Percentiles rank a stretch among this genome's conserved stretches.
These are phyloP conservation scores for Scelioninae gen. 1 DNA, from an alignment of 2,888 invertebrate species.

Conservation along the genomic window DNA sequence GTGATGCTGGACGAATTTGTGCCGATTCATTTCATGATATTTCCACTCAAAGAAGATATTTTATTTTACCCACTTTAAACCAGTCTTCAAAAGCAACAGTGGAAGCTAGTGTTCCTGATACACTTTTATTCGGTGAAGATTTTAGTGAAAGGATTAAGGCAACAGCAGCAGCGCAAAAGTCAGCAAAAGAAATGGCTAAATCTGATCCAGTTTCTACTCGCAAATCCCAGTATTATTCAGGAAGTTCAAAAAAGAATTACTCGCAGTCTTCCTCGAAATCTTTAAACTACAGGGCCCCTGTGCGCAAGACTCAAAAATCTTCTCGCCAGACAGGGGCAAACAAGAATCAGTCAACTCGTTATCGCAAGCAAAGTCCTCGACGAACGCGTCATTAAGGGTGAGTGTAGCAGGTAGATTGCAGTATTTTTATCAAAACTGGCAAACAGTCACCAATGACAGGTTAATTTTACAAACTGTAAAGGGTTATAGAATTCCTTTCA, in stretches of 20 bases:
- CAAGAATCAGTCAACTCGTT: background rate
- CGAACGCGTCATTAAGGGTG: conserved; percentile 16
- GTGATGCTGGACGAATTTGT: too few relatives aligned
- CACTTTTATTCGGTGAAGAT: conserved; percentile 8
- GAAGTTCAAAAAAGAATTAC: too few relatives aligned
- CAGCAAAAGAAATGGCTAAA: background rate
- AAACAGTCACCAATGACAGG: background rate
- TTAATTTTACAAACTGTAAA: conserved; percentile 5
- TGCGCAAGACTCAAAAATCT: background rate
- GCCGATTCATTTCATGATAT: too few relatives aligned
- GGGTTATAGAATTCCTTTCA: conserved; percentile 10
- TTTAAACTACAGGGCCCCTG: conserved; percentile 33
- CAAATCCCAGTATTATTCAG: too few relatives aligned
- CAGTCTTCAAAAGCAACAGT: too few relatives aligned
- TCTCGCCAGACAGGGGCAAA: background rate
- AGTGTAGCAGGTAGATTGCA: conserved; percentile 17
- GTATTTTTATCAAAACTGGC: conserved; percentile 1
- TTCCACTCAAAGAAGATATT: too few relatives aligned
- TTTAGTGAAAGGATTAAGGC: conserved; percentile 2
- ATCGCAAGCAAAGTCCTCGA: background rate
- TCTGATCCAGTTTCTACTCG: too few relatives aligned
- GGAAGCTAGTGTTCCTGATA: background rate
- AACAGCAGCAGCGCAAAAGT: background rate
- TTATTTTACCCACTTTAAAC: too few relatives aligned
- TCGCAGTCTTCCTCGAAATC: too few relatives aligned